Evolutionary conservation across 2,113 vertebrate species (phyloP).

Genomic region (Pachycephala philippinensis): DNA sequence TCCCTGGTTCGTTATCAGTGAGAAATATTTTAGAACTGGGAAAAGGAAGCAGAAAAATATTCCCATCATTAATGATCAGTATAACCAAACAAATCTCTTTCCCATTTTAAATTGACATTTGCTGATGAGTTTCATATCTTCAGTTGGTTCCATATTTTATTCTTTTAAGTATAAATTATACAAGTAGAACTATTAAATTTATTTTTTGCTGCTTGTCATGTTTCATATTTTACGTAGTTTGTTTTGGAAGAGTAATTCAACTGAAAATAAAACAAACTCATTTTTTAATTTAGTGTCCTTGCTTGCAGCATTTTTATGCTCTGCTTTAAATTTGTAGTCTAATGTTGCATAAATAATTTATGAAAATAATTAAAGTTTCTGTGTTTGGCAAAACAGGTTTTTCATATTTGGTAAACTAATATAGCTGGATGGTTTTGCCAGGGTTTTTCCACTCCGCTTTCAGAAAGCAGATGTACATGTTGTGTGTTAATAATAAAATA

Average conservation of each 20-base stretch:
- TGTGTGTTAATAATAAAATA: background rate
- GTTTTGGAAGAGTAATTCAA: background rate
- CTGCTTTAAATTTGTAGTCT: background rate
- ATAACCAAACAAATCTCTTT: background rate
- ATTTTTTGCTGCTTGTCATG: background rate
- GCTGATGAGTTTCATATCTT: background rate
- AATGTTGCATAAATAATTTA: background rate
- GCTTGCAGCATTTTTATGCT: background rate
- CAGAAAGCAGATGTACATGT: background rate
- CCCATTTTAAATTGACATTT: background rate
- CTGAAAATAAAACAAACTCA: background rate
- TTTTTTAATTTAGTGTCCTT: background rate
- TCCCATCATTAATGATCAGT: background rate
- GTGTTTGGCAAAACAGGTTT: background rate
- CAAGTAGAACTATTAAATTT: background rate
- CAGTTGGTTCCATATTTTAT: background rate
- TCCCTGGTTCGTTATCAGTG: background rate
- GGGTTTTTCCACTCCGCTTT: background rate
- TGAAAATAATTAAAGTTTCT: background rate
- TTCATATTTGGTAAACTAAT: background rate
- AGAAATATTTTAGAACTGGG: background rate
- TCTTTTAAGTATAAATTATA: background rate
- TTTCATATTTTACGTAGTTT: background rate
- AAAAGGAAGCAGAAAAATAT: background rate
- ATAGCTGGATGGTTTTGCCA: background rate